Evolutionary conservation across 2,113 vertebrate genomes (phyloP), one percentile per base, ranked within the genome.

Genomic region (Rutilus rutilus): DNA sequence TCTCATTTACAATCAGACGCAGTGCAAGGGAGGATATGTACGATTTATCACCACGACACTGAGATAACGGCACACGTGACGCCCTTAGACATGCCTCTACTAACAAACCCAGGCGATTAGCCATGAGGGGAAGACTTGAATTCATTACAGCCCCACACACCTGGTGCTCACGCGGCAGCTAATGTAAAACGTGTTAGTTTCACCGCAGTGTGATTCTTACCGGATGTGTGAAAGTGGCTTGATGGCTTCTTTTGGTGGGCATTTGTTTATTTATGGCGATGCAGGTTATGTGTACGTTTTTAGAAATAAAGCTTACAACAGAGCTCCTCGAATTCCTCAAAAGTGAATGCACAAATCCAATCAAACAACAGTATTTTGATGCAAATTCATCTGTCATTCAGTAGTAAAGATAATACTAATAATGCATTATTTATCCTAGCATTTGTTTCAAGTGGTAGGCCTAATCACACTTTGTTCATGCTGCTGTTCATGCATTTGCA

Each of bases 151-250:
- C 23, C 73, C 47, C 45, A 65, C 71, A 78, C 73, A 67, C 67
- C 65, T 42, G 45, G 62, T 47, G 25, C 81, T 76, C 50, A 82
- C 23, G 3, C n/a, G 0, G 10, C 23, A 3, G 10, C 82, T 47
- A 54, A 85, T 77, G 45, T 25, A 87, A 89, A 82, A 85, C 30
- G 23, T 60, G 82, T 42, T n/a, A 50, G 39, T 57, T 64, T 57
- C 78, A 82, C n/a, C 47, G 12, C 69, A 17, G n/a, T 77, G 57
- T 85, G 36, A 57, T 69, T 75, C 73, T 82, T 21, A 71, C 15
- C 10, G 1, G 39, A 82, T 65, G 73, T 83, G 84, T 54, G 64
- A 88, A 77, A 65, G 74, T 36, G 19, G 3, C 54, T 71, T 42
- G 25, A 78, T 57, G 47, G 79, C 17, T 12, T 69, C 36, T 82